Base-by-base conservation (phyloP, 2,113 vertebrate species). In the Acanthochromis polyacanthus region DNA sequence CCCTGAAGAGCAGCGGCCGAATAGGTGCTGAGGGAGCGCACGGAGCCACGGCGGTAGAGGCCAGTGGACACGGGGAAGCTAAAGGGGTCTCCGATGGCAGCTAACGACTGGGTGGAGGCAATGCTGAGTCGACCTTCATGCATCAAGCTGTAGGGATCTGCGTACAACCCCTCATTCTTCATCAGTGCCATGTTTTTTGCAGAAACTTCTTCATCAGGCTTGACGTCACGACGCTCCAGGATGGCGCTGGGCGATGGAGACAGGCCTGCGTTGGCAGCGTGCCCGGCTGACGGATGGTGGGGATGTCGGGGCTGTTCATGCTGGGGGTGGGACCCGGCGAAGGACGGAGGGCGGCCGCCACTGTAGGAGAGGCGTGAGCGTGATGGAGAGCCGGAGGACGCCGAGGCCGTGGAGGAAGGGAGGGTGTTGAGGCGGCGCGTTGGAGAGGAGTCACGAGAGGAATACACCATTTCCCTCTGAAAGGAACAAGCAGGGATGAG, bases 401-500 rank as follows among this genome's bases (percentile, higher is more conserved):
- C 78, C 46, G 95, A 4, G 93, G 94, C 0, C 70, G 95, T 2
- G 73, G 96, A 10, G 30, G 96, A n/a, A 19, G 97, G 96, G 9
- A 98, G 94, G 74, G 94, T 99, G 94, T 98, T 99, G 75, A 99
- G 94, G 15, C 98, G 98, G 36, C 96, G 96, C 5, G 97, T 98
- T 38, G 98, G 98, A 4, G 98, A 99, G 0, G 98, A 99, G 82
- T 99, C 98, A 1, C 97, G 94, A 22, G 98, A 99, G 0, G 97
- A 95, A 85, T 98, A 99, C 46, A 98, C 97, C 96, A 99, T 98
- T 71, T 99, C 98, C 78, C 98, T 95, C 98, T 99, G 95, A 0
- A 89, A 92, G 19, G 7, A 86, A 50, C 65, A 57, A 71, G 80
- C 51, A 53, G 75, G 56, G 72, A 3, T 1, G 3, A n/a, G 3